These are phyloP conservation scores for Chlamydotis undulata DNA, from an alignment of 2,113 vertebrate genomes.

Conservation along the genomic window DNA sequence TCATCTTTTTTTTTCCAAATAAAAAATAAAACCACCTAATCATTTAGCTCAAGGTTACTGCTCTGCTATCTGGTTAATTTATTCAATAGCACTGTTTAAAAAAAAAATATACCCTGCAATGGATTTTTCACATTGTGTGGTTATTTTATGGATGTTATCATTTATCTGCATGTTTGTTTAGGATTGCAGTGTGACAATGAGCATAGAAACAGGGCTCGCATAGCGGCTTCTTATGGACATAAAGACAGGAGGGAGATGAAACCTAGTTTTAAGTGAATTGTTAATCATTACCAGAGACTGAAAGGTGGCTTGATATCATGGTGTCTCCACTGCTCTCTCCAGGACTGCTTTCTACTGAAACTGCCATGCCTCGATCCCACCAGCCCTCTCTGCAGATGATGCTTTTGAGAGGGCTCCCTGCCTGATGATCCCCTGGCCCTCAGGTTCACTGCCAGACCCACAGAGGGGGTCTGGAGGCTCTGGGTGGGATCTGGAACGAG, in stretches of 20 bases:
- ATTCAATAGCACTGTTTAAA: not conserved
- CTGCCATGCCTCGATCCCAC: not conserved
- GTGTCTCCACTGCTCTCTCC: not conserved
- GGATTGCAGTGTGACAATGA: not conserved
- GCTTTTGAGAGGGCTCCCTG: not conserved
- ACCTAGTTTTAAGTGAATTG: not conserved
- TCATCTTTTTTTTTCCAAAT: slow-evolving; percentile 9
- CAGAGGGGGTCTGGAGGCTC: not conserved
- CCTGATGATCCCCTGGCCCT: not conserved
- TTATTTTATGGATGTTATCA: slow-evolving; percentile 20
- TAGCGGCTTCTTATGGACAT: not conserved
- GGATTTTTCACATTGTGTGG: slow-evolving; percentile 25
- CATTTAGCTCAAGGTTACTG: slow-evolving; percentile 54
- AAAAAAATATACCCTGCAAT: not conserved
- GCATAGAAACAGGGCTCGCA: not conserved
- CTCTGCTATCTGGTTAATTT: slow-evolving; percentile 36
- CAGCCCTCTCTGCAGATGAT: not conserved
- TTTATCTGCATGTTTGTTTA: slow-evolving; percentile 8
- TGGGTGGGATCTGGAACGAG: not conserved
- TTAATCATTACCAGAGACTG: not conserved
- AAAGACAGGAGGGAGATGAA: not conserved
- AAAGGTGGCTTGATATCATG: not conserved
- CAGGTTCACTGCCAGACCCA: not conserved
- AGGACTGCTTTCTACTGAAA: not conserved
- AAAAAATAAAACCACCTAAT: slow-evolving; percentile 44